These are phyloP conservation scores for Tenualosa ilisha DNA, from an alignment of 2,797 vertebrate genomes.

Conservation along the genomic window DNA sequence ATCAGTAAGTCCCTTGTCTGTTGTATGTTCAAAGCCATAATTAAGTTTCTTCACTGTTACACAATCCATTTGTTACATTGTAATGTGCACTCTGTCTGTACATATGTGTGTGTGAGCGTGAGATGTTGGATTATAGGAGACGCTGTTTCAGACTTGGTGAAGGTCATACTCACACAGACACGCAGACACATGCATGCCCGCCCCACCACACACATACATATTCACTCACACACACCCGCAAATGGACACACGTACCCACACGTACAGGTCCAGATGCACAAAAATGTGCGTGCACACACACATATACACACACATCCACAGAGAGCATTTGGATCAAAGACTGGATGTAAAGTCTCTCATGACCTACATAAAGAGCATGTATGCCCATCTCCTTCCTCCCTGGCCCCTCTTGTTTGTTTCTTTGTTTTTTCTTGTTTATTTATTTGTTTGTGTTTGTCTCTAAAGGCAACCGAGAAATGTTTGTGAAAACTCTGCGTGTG, in stretches of 20 bases:
- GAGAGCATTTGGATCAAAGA: background rate
- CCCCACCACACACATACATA: background rate
- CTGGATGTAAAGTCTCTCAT: conserved; percentile 15
- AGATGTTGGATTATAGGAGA: background rate
- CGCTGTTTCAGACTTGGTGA: conserved; percentile 34
- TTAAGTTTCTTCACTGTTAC: background rate
- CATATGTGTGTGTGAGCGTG: background rate
- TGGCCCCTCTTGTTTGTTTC: conserved; percentile 1
- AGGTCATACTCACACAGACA: conserved; percentile 8
- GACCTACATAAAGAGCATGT: conserved; percentile 12
- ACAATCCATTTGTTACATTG: background rate
- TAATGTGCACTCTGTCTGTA: background rate
- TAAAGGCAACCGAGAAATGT: background rate
- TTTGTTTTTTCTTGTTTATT: background rate
- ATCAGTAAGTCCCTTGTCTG: background rate
- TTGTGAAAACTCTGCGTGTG: background rate
- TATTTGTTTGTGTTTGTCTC: background rate
- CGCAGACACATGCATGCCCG: background rate
- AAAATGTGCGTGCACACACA: background rate
- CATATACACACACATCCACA: background rate
- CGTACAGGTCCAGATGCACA: background rate
- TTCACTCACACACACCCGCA: too few relatives aligned
- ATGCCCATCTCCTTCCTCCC: background rate
- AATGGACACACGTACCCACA: too few relatives aligned
- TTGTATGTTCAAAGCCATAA: background rate